phyloP scores from a whole-genome alignment of 2,113 vertebrate species.

The Nansenia antarctica region DNA sequence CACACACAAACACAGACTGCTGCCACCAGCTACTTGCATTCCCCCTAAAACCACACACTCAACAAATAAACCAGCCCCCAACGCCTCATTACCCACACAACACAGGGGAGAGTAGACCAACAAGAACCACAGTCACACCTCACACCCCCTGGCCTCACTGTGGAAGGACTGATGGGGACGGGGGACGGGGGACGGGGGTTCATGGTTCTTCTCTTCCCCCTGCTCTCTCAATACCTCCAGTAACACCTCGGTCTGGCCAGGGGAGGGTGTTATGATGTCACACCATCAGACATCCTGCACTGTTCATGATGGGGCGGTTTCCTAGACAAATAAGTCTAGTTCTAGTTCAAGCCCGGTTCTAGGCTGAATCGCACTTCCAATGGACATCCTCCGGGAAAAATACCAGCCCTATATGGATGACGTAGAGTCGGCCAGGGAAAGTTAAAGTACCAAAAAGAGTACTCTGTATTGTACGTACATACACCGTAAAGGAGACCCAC shows the following conservation, averaged over 20 bases:
- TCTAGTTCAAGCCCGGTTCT: too few species aligned
- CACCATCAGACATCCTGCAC: neutral
- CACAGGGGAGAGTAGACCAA: slow-evolving; percentile 15
- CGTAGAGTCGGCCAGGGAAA: too few species aligned
- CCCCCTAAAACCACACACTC: slow-evolving; percentile 21
- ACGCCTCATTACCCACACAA: slow-evolving; percentile 26
- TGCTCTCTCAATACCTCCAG: slow-evolving; percentile 18
- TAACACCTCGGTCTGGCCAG: neutral
- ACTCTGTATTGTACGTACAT: too few species aligned
- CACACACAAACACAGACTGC: slow-evolving; percentile 22
- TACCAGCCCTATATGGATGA: too few species aligned
- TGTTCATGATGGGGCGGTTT: too few species aligned
- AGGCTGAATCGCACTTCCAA: too few species aligned
- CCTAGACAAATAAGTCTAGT: too few species aligned
- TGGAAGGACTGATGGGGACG: neutral
- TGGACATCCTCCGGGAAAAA: too few species aligned
- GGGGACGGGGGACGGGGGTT: too few species aligned
- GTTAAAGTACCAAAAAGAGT: too few species aligned
- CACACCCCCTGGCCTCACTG: neutral
- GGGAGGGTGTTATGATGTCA: neutral
- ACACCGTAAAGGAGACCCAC: slow-evolving; percentile 1
- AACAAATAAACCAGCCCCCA: slow-evolving; percentile 19
- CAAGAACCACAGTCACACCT: neutral
- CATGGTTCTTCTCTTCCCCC: neutral
- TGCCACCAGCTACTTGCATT: slow-evolving; percentile 1